Conservation (phyloP, 2,797 vertebrate species). For the Acrocephalus scirpaceus region DNA sequence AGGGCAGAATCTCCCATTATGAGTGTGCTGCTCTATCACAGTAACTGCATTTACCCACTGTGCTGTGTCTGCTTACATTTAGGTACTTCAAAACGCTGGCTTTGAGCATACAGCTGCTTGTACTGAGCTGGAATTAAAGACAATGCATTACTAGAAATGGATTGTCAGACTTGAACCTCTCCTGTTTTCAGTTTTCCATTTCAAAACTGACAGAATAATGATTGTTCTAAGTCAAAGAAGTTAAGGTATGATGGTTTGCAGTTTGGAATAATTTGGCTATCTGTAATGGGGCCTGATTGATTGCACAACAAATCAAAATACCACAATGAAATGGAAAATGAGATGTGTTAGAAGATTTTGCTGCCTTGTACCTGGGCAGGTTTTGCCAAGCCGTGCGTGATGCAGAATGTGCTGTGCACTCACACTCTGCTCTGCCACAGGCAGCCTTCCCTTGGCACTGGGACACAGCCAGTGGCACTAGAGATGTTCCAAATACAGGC, state of each 20-base stretch:
- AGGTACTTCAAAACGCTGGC: background rate
- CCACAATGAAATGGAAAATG: background rate
- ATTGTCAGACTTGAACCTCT: background rate
- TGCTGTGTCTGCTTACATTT: background rate
- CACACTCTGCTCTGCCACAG: background rate
- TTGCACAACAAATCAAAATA: background rate
- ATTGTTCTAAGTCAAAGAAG: background rate
- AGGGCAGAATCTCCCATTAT: background rate
- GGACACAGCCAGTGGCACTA: background rate
- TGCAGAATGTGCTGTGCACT: background rate
- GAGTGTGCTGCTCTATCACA: background rate
- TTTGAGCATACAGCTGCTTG: background rate
- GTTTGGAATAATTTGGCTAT: background rate
- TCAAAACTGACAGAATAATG: background rate
- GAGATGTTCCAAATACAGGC: fast-evolving
- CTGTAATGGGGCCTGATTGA: background rate
- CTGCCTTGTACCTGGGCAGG: background rate
- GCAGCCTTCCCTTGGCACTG: background rate
- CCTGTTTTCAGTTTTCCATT: background rate
- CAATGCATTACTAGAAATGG: background rate
- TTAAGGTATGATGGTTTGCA: background rate
- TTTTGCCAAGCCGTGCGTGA: background rate
- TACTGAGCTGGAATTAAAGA: background rate
- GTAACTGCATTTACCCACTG: background rate
- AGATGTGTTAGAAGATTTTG: background rate